Evolutionary conservation across 1,140 invertebrate species (phyloP).

Genomic region (Potamilus streckersoni): DNA sequence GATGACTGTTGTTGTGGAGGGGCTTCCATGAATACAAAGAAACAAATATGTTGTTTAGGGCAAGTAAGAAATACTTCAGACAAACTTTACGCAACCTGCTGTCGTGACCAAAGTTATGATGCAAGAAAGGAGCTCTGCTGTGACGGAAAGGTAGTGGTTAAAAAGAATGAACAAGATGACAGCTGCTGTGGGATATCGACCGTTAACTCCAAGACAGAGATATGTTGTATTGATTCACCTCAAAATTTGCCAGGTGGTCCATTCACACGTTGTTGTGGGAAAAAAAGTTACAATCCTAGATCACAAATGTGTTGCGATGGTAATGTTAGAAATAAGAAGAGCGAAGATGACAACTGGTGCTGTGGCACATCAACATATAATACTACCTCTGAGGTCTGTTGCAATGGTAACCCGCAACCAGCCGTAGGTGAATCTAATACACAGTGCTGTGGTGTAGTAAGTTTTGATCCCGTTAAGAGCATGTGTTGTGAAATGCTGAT

Average conservation of each 20-base stretch:
- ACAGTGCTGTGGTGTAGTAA: conserved; percentile 20
- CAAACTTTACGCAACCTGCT: conserved; percentile 21
- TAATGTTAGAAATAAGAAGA: conserved; percentile 14
- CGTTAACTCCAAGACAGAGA: conserved; percentile 17
- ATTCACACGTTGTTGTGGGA: conserved; percentile 23
- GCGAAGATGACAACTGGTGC: conserved; percentile 25
- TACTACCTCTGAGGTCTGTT: conserved; percentile 19
- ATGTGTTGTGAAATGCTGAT: conserved; percentile 26
- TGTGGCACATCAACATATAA: conserved; percentile 27
- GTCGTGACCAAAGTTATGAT: conserved; percentile 26
- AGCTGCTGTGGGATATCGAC: conserved; percentile 22
- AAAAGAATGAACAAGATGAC: conserved; percentile 23
- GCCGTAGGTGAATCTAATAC: conserved; percentile 15
- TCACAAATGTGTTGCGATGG: conserved; percentile 24
- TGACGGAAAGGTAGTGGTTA: conserved; percentile 8
- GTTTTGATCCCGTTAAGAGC: conserved; percentile 14
- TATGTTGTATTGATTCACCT: conserved; percentile 27
- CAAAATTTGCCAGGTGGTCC: conserved; percentile 22
- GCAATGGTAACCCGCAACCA: conserved; percentile 15
- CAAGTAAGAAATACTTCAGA: conserved; percentile 2
- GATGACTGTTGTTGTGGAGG: conserved; percentile 13
- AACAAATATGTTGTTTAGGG: conserved; percentile 13
- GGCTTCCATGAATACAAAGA: not conserved
- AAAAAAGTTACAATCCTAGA: conserved; percentile 24
- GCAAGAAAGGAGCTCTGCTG: conserved; percentile 21